Base-by-base conservation (phyloP, 2,888 invertebrate species). In the Agrochola litura region DNA sequence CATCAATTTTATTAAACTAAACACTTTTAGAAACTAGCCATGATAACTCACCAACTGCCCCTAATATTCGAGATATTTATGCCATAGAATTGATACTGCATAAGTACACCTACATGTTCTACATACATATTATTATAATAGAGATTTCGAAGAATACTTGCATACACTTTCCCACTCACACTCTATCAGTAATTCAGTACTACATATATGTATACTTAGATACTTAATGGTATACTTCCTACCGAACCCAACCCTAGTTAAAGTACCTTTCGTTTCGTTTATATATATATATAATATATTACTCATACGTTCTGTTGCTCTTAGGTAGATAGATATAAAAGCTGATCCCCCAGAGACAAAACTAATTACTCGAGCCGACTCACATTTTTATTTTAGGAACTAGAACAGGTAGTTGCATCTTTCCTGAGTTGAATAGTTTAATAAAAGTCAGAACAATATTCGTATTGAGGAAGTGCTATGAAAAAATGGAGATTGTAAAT, bases 291-390 rank as follows among this genome's bases (percentile, higher is more conserved):
- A 43, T 9, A 43, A 9, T 9, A 43, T 49, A 46, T 63, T 37
- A 22, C 25, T 25, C 43, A 46, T 71, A 30, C 46, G 46, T 73
- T 58, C 16, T 30, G 25, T 49, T 67, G 22, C 16, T 66, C 37
- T 54, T 22, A 54, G 37, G n/a, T 16, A 37, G 25, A 16, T 16
- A 37, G 25, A 16, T 76, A 37, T n/a, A 46, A 12, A 49, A 54
- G 10, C 14, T 22, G 8, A 54, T 25, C 9, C 79, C 54, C 56
- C 16, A 78, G 43, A 78, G 66, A 79, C 46, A 65, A 60, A 25
- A 46, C 19, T 56, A 76, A 76, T 79, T 37, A 41, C 2, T 58
- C 37, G 6, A 25, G 22, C 46, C 46, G 49, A 6, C n/a, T 37
- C 37, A 37, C 46, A 22, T 49, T 56, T 75, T 46, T 43, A n/a